Evolutionary conservation across 2,888 invertebrate species (phyloP).

Genomic region (Liodrosophila aerea): DNA sequence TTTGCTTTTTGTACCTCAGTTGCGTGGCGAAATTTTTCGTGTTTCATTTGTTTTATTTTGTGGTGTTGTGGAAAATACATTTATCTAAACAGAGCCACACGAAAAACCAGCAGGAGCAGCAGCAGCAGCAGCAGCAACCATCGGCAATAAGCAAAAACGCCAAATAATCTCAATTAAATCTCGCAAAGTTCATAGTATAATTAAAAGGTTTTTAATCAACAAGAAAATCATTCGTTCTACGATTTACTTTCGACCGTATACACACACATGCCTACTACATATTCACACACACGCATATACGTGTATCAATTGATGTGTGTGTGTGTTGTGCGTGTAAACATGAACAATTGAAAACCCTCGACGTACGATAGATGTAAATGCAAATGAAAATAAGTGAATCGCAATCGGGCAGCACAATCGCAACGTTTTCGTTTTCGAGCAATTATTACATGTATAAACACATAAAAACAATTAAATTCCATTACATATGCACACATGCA

Average conservation of each 20-base stretch:
- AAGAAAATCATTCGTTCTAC: conserved; percentile 12
- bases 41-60: conserved; percentile 72
- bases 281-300: conserved; percentile 1
- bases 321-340: conserved; percentile 16
- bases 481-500: conserved; percentile 1
- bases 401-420: background rate
- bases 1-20: conserved; percentile 75
- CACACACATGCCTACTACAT: conserved; percentile 8
- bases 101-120: conserved; percentile 2
- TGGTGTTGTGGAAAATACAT: conserved; percentile 49
- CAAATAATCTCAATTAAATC: conserved; percentile 11
- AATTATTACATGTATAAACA: background rate
- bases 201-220: conserved; percentile 10
- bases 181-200: conserved; percentile 12
- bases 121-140: background rate
- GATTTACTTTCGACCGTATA: conserved; percentile 23
- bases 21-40: conserved; percentile 75
- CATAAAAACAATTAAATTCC: conserved; percentile 15
- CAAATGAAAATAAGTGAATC: conserved; percentile 5
- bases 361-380: conserved; percentile 8
- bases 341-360: conserved; percentile 19
- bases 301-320: conserved; percentile 1
- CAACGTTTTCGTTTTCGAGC: background rate
- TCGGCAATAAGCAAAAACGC: conserved; percentile 17
- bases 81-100: conserved; percentile 20